Evolutionary conservation across 2,888 invertebrate species (phyloP).

Genomic region (Lomographa bimaculata): DNA sequence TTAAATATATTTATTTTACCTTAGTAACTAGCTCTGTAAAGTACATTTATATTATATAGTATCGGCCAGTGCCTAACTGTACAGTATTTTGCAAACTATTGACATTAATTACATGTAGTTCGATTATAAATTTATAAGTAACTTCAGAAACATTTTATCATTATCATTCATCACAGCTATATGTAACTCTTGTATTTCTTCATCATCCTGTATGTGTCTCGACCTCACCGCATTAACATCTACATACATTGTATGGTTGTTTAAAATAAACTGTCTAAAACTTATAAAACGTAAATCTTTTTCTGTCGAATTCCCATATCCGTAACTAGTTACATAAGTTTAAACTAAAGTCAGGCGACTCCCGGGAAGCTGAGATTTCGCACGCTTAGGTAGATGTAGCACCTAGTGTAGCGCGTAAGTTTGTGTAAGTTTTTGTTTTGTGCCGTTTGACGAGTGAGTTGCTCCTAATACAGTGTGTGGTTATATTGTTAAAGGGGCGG

Average conservation of each 20-base stretch:
- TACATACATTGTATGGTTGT: constrained; percentile 23
- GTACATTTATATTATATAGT: too few relatives aligned
- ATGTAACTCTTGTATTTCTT: not conserved
- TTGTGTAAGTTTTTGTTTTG: constrained; percentile 36
- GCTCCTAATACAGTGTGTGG: constrained; percentile 45
- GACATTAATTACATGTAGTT: not conserved
- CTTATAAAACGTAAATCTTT: constrained; percentile 38
- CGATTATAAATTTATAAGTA: not conserved
- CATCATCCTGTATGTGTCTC: constrained; percentile 11
- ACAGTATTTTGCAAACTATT: constrained; percentile 1
- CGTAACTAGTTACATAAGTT: constrained; percentile 19
- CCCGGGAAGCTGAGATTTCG: constrained; percentile 72
- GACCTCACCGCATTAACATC: not conserved
- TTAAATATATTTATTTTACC: too few relatives aligned
- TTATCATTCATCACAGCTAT: too few relatives aligned
- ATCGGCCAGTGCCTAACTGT: constrained; percentile 1
- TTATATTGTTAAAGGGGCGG: constrained; percentile 88
- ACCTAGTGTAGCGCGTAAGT: constrained; percentile 33
- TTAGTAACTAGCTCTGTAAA: too few relatives aligned
- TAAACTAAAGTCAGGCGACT: constrained; percentile 21
- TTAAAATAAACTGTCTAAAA: constrained; percentile 53
- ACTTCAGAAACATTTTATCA: not conserved
- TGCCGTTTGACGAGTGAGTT: constrained; percentile 37
- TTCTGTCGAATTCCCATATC: constrained; percentile 36
- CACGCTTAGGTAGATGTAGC: constrained; percentile 32